phyloP scores from a whole-genome alignment of 2,888 invertebrate species.

The Acrobasis repandana region DNA sequence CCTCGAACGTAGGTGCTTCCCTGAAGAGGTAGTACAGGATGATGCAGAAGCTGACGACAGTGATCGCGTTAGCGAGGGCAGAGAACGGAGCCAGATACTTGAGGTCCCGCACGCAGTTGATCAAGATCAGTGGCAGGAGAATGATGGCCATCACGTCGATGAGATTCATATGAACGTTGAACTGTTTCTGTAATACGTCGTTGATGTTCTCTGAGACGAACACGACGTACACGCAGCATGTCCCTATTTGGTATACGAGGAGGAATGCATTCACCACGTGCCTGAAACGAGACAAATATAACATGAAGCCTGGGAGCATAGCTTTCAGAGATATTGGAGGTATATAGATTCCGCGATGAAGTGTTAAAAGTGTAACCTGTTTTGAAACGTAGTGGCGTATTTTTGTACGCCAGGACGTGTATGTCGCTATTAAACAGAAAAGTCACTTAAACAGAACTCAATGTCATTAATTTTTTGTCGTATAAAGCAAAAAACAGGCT shows the following conservation, averaged over 20 bases:
- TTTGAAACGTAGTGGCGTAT: too few relatives aligned
- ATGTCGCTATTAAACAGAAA: too few relatives aligned
- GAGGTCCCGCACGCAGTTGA: constrained; percentile 92
- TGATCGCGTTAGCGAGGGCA: constrained; percentile 92
- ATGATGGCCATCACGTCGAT: constrained; percentile 88
- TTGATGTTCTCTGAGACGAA: constrained; percentile 95
- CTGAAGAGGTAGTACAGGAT: constrained; percentile 93
- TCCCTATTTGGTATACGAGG: constrained; percentile 95
- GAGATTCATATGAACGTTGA: constrained; percentile 75
- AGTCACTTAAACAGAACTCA: too few relatives aligned
- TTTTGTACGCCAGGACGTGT: too few relatives aligned
- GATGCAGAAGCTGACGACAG: constrained; percentile 91
- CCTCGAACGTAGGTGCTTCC: constrained; percentile 85
- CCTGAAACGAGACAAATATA: constrained; percentile 65
- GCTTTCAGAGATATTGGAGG: too few relatives aligned
- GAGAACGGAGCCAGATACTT: constrained; percentile 95
- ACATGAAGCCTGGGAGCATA: too few relatives aligned
- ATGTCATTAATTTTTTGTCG: too few relatives aligned
- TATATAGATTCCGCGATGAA: too few relatives aligned
- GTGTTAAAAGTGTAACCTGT: too few relatives aligned
- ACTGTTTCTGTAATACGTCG: constrained; percentile 83
- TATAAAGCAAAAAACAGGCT: too few relatives aligned
- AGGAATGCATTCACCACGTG: constrained; percentile 88
- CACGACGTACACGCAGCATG: constrained; percentile 97
- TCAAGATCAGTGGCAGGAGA: constrained; percentile 88